These are phyloP conservation scores for Morinoia aosen DNA, from an alignment of 2,888 invertebrate species.

Conservation along the genomic window DNA sequence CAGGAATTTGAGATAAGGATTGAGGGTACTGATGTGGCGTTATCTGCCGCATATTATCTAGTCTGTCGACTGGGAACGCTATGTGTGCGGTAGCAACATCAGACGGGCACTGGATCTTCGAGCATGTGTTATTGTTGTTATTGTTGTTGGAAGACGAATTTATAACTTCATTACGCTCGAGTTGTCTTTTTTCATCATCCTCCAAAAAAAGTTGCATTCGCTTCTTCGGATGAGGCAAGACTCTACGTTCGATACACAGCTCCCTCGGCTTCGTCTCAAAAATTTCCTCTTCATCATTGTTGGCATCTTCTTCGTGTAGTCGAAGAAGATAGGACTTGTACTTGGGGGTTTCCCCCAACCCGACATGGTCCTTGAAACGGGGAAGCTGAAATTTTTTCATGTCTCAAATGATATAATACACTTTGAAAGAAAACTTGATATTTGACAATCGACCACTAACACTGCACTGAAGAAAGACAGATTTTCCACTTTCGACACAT, in stretches of 20 bases:
- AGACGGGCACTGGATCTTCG: background rate
- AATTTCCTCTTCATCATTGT: background rate
- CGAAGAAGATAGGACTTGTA: constrained; percentile 46
- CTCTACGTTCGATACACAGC: background rate
- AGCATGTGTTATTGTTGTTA: background rate
- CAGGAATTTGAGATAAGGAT: constrained; percentile 12
- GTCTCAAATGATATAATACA: background rate
- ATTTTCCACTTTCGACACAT: background rate
- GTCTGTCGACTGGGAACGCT: background rate
- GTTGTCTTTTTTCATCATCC: background rate
- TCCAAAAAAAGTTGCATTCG: constrained; percentile 25
- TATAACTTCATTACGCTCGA: background rate
- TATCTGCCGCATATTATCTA: background rate
- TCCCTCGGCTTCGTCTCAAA: background rate
- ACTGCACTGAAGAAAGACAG: background rate
- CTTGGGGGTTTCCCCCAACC: constrained; percentile 35
- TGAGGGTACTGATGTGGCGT: background rate
- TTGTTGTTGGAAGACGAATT: background rate
- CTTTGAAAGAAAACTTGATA: too few relatives aligned
- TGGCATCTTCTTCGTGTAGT: constrained; percentile 21
- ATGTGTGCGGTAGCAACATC: background rate
- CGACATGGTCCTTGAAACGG: constrained; percentile 48
- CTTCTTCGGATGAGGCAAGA: constrained; percentile 36
- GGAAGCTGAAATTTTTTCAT: constrained; percentile 39
- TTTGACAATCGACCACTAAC: too few relatives aligned